A percentile compares a stretch with the other conserved stretches of the same genome.
Evolutionary conservation across 2,797 vertebrate species (phyloP).

Genomic region (Lemur catta): DNA sequence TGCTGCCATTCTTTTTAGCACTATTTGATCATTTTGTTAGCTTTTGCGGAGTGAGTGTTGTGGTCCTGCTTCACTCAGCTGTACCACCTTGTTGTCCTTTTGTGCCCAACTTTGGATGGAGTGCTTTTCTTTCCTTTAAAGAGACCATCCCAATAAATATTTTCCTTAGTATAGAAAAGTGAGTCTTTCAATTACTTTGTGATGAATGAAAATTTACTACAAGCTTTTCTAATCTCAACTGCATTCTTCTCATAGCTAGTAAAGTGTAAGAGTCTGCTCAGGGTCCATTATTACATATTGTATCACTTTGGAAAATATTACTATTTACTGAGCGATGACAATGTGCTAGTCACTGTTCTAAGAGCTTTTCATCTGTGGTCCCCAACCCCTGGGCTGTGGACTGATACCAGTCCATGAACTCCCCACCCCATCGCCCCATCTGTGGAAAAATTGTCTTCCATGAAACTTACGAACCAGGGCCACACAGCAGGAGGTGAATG

Average conservation of each 20-base stretch:
- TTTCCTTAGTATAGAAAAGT: slow-evolving; percentile 11
- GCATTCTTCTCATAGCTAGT: slow-evolving; percentile 17
- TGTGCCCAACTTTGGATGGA: background rate
- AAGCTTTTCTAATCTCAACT: slow-evolving; percentile 39
- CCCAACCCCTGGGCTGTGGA: too few relatives aligned
- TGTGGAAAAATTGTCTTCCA: too few relatives aligned
- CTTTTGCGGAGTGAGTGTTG: background rate
- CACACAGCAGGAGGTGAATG: too few relatives aligned
- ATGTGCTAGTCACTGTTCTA: background rate
- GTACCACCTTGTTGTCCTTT: background rate
- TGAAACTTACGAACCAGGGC: too few relatives aligned
- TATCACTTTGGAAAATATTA: slow-evolving; percentile 23
- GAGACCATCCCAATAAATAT: background rate
- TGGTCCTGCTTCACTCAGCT: background rate
- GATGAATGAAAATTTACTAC: slow-evolving; percentile 14
- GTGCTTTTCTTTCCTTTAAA: slow-evolving; percentile 10
- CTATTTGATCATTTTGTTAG: background rate
- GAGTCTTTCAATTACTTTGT: slow-evolving; percentile 21
- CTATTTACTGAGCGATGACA: background rate
- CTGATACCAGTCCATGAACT: too few relatives aligned
- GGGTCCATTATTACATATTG: background rate
- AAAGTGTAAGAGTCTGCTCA: background rate
- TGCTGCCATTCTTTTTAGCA: background rate
- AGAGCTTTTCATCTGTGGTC: background rate
- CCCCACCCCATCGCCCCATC: too few relatives aligned